Evolutionary conservation across 1,140 invertebrate species (phyloP).

Genomic region (Macrocentrus cingulum): DNA sequence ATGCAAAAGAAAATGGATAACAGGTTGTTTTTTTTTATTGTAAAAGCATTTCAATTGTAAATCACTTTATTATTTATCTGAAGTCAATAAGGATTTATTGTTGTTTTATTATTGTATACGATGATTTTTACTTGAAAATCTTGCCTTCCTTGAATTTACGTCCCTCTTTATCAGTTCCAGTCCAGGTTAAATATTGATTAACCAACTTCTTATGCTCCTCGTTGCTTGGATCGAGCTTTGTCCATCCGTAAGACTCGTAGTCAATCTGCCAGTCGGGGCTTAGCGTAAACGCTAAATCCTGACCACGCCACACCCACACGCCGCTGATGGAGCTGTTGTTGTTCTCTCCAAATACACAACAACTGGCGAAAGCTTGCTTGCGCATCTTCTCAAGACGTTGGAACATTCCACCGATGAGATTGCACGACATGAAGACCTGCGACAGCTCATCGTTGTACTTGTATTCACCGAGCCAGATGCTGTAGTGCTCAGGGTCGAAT

Average conservation of each 20-base stretch:
- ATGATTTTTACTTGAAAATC: constrained; percentile 90
- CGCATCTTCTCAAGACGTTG: constrained; percentile 97
- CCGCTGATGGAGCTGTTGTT: constrained; percentile 93
- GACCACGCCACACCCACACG: constrained; percentile 96
- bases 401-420: constrained; percentile 77
- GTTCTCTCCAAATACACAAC: constrained; percentile 91
- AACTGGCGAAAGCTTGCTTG: constrained; percentile 93
- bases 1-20: constrained; percentile 10
- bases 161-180: constrained; percentile 82
- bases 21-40: constrained; percentile 13
- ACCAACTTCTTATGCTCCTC: constrained; percentile 89
- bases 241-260: constrained; percentile 97
- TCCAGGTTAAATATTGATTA: constrained; percentile 91
- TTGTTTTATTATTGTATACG: constrained; percentile 38
- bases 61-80: constrained; percentile 41
- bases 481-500: constrained; percentile 95
- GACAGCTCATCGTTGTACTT: constrained; percentile 92
- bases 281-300: constrained; percentile 87
- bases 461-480: constrained; percentile 97
- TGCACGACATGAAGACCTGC: constrained; percentile 67
- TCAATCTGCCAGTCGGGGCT: constrained; percentile 93
- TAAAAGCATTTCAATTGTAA: constrained; percentile 15
- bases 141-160: constrained; percentile 98
- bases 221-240: constrained; percentile 83
- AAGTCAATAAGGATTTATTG: constrained; percentile 35